A percentile compares a stretch with the other conserved stretches of the same genome.
These are phyloP conservation scores for Drosophila parvula DNA, from an alignment of 1,140 invertebrate species.

Conservation along the genomic window DNA sequence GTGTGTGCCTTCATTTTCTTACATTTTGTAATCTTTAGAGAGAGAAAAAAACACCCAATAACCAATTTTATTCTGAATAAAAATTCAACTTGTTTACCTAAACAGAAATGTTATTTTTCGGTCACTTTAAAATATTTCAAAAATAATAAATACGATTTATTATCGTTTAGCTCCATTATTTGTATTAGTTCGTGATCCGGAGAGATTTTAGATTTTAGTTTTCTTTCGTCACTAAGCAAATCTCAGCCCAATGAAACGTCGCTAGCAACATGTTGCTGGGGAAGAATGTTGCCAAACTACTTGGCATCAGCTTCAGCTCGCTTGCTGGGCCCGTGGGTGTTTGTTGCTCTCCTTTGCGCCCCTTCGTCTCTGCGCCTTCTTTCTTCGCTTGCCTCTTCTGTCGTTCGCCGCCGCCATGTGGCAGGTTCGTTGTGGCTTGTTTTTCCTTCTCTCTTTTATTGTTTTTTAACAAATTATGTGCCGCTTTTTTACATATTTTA, in stretches of 20 bases:
- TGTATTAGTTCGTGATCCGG: neutral
- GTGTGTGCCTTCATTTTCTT: too few relatives aligned
- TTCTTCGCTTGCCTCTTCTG: conserved; percentile 1
- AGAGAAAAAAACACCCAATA: too few relatives aligned
- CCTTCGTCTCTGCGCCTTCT: conserved; percentile 1
- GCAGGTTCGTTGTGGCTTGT: conserved; percentile 57
- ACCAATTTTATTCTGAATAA: too few relatives aligned
- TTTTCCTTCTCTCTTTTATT: conserved; percentile 29
- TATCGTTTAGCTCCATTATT: too few relatives aligned
- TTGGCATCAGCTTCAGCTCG: conserved; percentile 12
- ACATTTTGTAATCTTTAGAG: too few relatives aligned
- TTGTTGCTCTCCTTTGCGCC: conserved; percentile 4
- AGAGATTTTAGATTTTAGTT: neutral
- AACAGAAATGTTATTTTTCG: too few relatives aligned
- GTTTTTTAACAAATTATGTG: conserved; percentile 75
- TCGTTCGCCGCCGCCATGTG: conserved; percentile 37
- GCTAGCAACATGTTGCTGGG: conserved; percentile 14
- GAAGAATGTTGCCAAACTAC: conserved; percentile 25
- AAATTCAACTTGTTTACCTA: too few relatives aligned
- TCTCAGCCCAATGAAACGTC: neutral
- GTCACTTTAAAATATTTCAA: too few relatives aligned
- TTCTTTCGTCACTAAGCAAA: neutral
- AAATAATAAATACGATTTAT: too few relatives aligned
- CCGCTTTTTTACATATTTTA: conserved; percentile 64
- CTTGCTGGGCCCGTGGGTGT: conserved; percentile 13